Conservation (phyloP, 2,888 invertebrate genomes). For the Latrodectus hesperus region DNA sequence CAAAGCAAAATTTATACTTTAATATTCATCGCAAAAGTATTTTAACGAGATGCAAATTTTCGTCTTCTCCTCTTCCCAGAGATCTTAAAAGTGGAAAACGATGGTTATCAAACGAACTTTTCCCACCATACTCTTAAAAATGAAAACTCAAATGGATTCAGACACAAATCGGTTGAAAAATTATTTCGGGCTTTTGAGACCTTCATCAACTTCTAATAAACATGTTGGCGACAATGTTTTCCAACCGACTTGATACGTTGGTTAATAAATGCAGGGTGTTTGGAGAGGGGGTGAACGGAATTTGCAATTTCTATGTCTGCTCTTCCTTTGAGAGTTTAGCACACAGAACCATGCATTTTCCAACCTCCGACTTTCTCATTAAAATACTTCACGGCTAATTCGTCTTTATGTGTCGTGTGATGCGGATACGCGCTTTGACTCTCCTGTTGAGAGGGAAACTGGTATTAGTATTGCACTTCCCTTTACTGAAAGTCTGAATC, state of each 20-base stretch:
- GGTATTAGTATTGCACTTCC: not conserved
- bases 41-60: too few species aligned
- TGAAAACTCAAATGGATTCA: too few species aligned
- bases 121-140: too few species aligned
- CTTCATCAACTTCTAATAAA: conserved; percentile 53
- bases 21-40: too few species aligned
- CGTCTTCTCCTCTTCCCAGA: too few species aligned
- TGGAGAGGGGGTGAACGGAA: not conserved
- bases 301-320: conserved; percentile 24
- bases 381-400: conserved; percentile 54
- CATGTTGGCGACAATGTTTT: conserved; percentile 46
- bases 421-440: not conserved
- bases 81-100: too few species aligned
- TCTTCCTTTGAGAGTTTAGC: conserved; percentile 24
- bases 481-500: too few species aligned
- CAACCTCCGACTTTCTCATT: conserved; percentile 20
- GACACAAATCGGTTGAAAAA: not conserved
- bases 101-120: too few species aligned
- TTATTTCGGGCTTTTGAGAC: conserved; percentile 3
- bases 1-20: too few species aligned
- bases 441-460: not conserved
- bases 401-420: conserved; percentile 5
- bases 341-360: not conserved
- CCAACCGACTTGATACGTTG: conserved; percentile 12
- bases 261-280: conserved; percentile 19